A percentile compares a stretch with the other conserved stretches of the same genome.
phyloP scores from a whole-genome alignment of 1,140 invertebrate species.

The Cyphomyrmex costatus region DNA sequence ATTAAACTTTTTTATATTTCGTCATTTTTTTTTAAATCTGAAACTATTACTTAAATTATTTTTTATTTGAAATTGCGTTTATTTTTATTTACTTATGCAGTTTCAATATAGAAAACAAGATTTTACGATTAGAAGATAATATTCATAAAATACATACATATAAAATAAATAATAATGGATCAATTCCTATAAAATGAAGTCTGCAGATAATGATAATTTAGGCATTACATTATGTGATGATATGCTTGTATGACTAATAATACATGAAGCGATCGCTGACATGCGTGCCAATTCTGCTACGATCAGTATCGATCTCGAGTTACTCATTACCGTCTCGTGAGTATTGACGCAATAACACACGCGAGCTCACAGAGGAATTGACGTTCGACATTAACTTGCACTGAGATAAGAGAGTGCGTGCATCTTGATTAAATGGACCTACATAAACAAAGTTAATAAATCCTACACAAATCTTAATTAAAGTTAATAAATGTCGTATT shows the following conservation, averaged over 20 bases:
- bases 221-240: not conserved
- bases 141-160: too few species aligned
- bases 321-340: slow-evolving; percentile 34
- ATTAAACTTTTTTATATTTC: not conserved
- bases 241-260: slow-evolving; percentile 9
- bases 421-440: slow-evolving; percentile 36
- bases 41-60: slow-evolving; percentile 22
- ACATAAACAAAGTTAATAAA: not conserved
- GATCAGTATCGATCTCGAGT: slow-evolving; percentile 10
- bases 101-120: not conserved
- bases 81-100: not conserved
- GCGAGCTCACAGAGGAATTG: slow-evolving; percentile 9
- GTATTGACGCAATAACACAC: slow-evolving; percentile 15
- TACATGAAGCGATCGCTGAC: not conserved
- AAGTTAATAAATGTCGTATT: not conserved
- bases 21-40: not conserved
- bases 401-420: not conserved
- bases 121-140: not conserved
- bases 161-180: not conserved
- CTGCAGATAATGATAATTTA: slow-evolving; percentile 20
- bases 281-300: not conserved
- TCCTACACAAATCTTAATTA: too few species aligned
- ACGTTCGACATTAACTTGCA: slow-evolving; percentile 41
- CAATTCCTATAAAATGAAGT: not conserved
- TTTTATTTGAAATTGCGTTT: not conserved